Evolutionary conservation across 2,888 invertebrate genomes (phyloP), one percentile per base, ranked within the genome.

Genomic region (Cremastinae sp.): DNA sequence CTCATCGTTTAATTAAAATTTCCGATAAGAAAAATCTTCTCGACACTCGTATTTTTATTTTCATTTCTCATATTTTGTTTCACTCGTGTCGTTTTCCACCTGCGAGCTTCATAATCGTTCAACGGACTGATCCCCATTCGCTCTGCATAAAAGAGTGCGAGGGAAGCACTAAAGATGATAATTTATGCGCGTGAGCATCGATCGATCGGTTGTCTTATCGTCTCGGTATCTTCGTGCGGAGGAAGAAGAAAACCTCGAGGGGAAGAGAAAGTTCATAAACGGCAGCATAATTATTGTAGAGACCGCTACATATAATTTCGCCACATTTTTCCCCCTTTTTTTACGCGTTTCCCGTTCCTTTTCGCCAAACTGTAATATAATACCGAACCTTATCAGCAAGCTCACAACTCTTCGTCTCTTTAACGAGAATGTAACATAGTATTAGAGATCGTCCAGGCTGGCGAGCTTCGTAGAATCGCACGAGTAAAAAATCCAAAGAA

Each of bases 301-400:
- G 51, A 49, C 62, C 56, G 56, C 62, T 28, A 12, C 20, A 43
- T 45, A 58, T 43, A 64, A 43, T 69, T 64, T 56, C 68, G n/a
- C 66, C 14, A 20, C n/a, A 35, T 45, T 68, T 35, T 16, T 22
- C 35, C 68, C 37, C 18, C 62, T 45, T 49, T 65, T 37, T 8
- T 43, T 45, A 39, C 12, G 14, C 47, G 65, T 43, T 56, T 20
- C 28, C 49, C 37, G 28, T 49, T 61, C 20, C 37, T 61, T 68
- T 71, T 65, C 55, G 16, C 61, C 53, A 68, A 77, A 74, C 74
- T 64, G 28, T 28, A 73, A 76, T 73, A n/a, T n/a, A 76, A 76
- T 68, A 73, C 68, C 49, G 28, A 5, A 56, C 61, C 59, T 74
- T 74, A 74, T 74, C 62, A 56, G 41, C 74, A 39, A 55, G 14